A percentile compares a stretch with the other conserved stretches of the same genome.
These are phyloP conservation scores for Cyanistes caeruleus DNA, from an alignment of 2,113 vertebrate species.

Conservation along the genomic window DNA sequence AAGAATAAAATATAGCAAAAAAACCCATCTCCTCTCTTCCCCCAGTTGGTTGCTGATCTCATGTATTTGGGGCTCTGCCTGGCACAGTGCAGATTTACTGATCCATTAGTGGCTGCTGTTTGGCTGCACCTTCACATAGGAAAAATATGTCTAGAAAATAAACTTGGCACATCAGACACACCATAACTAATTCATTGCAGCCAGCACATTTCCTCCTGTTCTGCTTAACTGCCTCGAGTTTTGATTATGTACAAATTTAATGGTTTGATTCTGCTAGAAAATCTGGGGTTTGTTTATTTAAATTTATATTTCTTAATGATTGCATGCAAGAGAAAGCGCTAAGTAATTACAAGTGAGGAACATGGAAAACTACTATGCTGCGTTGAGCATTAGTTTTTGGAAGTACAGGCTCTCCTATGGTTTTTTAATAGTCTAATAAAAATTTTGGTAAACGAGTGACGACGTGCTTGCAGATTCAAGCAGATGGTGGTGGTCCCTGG, in stretches of 20 bases:
- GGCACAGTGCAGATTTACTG: constrained; percentile 33
- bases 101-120: constrained; percentile 38
- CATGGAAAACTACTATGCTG: background rate
- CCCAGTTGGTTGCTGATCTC: background rate
- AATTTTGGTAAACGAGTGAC: background rate
- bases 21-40: background rate
- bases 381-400: background rate
- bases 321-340: background rate
- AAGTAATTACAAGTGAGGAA: background rate
- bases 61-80: background rate
- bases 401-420: background rate
- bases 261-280: background rate
- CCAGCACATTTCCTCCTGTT: background rate
- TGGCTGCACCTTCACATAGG: background rate
- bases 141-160: constrained; percentile 25
- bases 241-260: background rate
- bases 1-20: background rate
- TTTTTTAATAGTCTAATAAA: background rate
- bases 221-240: background rate
- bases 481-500: background rate
- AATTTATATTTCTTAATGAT: background rate
- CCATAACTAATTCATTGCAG: constrained; percentile 19
- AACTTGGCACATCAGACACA: background rate
- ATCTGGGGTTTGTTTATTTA: background rate
- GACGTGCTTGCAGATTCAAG: background rate